Evolutionary conservation across 2,797 vertebrate species (phyloP).

Genomic region (Sebastes paucispinis): DNA sequence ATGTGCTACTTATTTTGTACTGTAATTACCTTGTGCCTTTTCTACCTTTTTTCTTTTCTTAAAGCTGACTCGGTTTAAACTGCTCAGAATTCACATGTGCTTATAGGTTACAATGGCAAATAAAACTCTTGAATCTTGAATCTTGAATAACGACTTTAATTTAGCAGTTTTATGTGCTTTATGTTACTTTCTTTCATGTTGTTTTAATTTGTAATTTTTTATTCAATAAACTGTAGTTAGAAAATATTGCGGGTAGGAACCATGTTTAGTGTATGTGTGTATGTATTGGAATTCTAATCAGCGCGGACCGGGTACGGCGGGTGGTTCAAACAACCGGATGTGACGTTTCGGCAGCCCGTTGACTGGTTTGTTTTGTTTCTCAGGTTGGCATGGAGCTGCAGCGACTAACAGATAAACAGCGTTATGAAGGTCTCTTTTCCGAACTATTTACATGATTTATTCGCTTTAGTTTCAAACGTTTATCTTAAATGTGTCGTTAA

Average conservation of each 20-base stretch:
- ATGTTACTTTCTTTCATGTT: not conserved
- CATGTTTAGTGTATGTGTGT: fast-evolving
- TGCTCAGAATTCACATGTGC: no score
- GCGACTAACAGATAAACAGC: constrained; percentile 1
- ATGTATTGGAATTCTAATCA: no score
- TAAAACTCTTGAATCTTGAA: no score
- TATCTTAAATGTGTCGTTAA: not conserved
- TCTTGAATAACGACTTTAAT: not conserved
- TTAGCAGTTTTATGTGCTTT: not conserved
- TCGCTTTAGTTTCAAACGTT: fast-evolving
- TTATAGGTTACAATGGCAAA: no score
- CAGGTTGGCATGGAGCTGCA: constrained; percentile 24
- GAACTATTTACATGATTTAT: fast-evolving
- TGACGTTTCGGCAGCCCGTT: constrained; percentile 51
- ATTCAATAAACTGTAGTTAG: not conserved
- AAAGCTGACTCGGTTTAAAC: no score
- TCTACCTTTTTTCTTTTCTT: no score
- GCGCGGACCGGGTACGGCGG: constrained; percentile 36
- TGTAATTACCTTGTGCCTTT: no score
- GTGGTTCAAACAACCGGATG: constrained; percentile 75
- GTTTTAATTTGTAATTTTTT: not conserved
- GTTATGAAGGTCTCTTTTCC: fast-evolving
- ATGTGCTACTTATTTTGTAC: no score
- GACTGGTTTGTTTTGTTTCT: not conserved
- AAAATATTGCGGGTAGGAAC: not conserved